A percentile compares a stretch with the other conserved stretches of the same genome.
Conservation (phyloP, 2,113 vertebrate genomes). For the Nannospalax galili region DNA sequence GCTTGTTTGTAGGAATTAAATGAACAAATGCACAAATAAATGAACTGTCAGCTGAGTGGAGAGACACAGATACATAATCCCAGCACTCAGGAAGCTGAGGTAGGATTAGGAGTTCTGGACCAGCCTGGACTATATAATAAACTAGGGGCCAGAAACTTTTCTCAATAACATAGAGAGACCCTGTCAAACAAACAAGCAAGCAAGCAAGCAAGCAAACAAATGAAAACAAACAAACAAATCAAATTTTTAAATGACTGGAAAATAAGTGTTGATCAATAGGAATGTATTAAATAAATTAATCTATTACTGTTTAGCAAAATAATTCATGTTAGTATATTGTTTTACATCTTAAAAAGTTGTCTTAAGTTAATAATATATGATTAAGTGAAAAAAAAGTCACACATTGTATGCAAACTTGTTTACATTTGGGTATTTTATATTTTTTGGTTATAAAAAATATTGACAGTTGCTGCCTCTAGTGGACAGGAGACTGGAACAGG, state of each 20-base stretch:
- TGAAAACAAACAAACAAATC: not conserved
- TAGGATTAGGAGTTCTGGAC: not conserved
- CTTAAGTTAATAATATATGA: not conserved
- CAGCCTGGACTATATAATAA: not conserved
- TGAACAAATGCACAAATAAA: not conserved
- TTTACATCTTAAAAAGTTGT: not conserved
- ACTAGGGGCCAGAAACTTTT: not conserved
- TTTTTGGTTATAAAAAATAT: not conserved
- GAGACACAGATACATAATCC: no score
- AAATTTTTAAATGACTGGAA: not conserved
- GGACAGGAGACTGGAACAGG: rapidly evolving
- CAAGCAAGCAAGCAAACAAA: not conserved
- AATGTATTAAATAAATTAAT: not conserved
- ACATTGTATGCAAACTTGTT: not conserved
- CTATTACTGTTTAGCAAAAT: not conserved
- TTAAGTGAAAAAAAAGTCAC: not conserved
- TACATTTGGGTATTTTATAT: not conserved
- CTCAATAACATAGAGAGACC: not conserved
- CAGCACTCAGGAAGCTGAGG: not conserved
- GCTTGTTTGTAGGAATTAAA: not conserved
- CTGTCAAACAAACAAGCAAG: not conserved
- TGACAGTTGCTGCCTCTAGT: not conserved
- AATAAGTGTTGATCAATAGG: not conserved
- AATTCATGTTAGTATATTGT: not conserved
- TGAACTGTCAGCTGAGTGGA: not conserved